A percentile compares a stretch with the other conserved stretches of the same genome.
phyloP scores from a whole-genome alignment of 2,113 vertebrate genomes.

The Antechinus stuartii region DNA sequence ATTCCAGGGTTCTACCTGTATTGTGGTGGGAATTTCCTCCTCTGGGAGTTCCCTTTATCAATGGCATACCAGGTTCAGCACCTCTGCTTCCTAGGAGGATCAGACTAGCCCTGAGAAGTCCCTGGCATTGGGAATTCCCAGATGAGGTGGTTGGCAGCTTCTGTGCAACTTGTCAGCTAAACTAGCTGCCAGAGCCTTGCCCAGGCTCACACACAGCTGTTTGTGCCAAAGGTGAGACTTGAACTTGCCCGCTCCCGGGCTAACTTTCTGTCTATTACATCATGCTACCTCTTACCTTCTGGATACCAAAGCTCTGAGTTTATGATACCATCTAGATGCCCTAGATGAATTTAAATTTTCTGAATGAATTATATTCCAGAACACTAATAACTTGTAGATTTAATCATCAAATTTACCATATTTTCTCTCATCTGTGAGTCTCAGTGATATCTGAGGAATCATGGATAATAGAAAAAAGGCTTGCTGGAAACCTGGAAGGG shows the following conservation, averaged over 20 bases:
- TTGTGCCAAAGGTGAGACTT: not conserved
- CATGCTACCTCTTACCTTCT: not conserved
- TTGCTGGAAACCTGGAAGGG: not conserved
- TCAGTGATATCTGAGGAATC: not conserved
- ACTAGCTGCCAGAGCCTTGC: not conserved
- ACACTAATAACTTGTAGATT: not conserved
- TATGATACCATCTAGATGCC: not conserved
- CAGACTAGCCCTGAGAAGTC: not conserved
- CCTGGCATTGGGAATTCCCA: not conserved
- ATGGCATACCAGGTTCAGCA: not conserved
- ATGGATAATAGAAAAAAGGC: not conserved
- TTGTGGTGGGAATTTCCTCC: not conserved
- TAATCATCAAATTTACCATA: not conserved
- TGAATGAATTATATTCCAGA: not conserved
- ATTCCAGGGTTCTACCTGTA: not conserved
- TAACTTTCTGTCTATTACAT: not conserved
- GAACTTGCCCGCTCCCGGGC: not conserved
- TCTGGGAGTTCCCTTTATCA: not conserved
- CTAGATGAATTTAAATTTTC: not conserved
- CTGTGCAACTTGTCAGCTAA: not conserved
- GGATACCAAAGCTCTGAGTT: not conserved
- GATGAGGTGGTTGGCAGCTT: not conserved
- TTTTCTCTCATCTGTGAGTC: not conserved
- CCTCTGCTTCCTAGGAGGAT: not conserved
- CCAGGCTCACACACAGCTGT: not conserved